Conservation (phyloP, 2,888 invertebrate genomes). For the Drosophila hawaiiensis region DNA sequence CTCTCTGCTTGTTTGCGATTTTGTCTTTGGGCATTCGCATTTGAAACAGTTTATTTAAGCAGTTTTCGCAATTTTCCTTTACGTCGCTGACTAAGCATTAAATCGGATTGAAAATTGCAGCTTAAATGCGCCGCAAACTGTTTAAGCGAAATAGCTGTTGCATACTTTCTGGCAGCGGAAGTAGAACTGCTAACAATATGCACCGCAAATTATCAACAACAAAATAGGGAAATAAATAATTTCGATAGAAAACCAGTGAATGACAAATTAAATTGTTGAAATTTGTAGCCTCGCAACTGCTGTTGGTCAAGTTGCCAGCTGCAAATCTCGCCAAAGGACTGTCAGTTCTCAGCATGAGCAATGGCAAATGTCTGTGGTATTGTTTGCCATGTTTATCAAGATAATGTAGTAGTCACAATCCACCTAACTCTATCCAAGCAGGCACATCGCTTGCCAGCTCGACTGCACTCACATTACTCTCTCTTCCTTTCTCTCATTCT, state of each 20-base stretch:
- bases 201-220: slow-evolving; percentile 21
- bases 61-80: slow-evolving; percentile 29
- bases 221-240: slow-evolving; percentile 25
- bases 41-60: slow-evolving; percentile 49
- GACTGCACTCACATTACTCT: slow-evolving; percentile 69
- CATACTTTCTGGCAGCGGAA: slow-evolving; percentile 29
- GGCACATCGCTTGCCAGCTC: slow-evolving; percentile 47
- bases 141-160: slow-evolving; percentile 25
- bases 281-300: slow-evolving; percentile 3
- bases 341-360: slow-evolving; percentile 40
- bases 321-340: slow-evolving; percentile 30
- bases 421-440: slow-evolving; percentile 39
- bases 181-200: slow-evolving; percentile 18
- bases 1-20: slow-evolving; percentile 3
- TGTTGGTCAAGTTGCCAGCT: slow-evolving; percentile 36
- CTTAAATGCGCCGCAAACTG: slow-evolving; percentile 37
- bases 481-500: slow-evolving; percentile 21
- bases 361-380: slow-evolving; percentile 56
- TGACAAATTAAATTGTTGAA: slow-evolving; percentile 69
- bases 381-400: slow-evolving; percentile 70
- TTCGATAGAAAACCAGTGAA: slow-evolving; percentile 24
- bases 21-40: slow-evolving; percentile 22
- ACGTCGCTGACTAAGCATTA: slow-evolving; percentile 37
- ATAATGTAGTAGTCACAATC: slow-evolving; percentile 77
- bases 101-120: slow-evolving; percentile 48